Base-by-base conservation (phyloP, 2,797 vertebrate genomes). In the Hydrocynus forskahlii region DNA sequence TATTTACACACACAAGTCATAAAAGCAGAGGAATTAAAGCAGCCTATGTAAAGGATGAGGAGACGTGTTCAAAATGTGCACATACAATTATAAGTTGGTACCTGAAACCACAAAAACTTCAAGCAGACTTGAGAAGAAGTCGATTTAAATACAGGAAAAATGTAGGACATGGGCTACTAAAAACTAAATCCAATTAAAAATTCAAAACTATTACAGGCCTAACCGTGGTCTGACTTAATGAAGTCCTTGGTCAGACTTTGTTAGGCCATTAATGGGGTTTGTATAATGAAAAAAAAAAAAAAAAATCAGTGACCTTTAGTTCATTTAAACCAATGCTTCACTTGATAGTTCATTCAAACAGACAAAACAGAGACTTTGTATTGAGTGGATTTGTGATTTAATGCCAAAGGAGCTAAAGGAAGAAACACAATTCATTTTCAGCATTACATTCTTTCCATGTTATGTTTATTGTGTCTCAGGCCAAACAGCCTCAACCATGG, bases 391-490 rank as follows among this genome's bases (percentile, higher is more conserved):
- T 66, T 8, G 55, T 71, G 71, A 81, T 59, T 68, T 67, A 80
- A 75, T 71, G 29, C 23, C 50, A 74, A 80, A 55, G 2, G 66
- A 71, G 57, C 54, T 76, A 71, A 57, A 63, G 71, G 25, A 83
- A 84, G 64, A 78, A 78, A 48, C 75, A 76, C 45, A 80, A 25
- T 70, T 72, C 72, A 54, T 52, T 55, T 78, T 68, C 21, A 54
- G 21, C 7, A 13, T 68, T 52, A 60, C 68, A 77, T 79, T 80
- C 69, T 76, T 79, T 66, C 25, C 60, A 57, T 73, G 48, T 69
- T 54, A 16, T 85, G 79, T 85, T 85, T 85, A 87, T 83, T 87
- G 52, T 38, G 38, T 52, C 57, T 81, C 71, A 82, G 75, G 72
- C 64, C 74, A 78, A 84, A 77, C 16, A 50, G 57, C 60, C 29